Evolutionary conservation across 2,888 invertebrate genomes (phyloP), one percentile per base, ranked within the genome.

Genomic region (Scaptomyza parva): DNA sequence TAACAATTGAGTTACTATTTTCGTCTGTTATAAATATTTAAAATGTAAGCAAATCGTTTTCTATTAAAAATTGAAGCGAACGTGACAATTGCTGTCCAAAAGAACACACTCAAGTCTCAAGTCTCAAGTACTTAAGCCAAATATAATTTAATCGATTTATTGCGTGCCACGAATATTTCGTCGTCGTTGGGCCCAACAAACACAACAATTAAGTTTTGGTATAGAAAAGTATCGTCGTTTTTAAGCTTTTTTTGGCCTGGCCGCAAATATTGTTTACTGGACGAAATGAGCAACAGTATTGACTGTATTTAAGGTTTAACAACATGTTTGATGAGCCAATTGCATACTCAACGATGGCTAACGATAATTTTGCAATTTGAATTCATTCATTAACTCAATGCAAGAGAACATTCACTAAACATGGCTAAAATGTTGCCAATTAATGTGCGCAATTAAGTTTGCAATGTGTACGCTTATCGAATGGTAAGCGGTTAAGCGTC

Each of bases 131-230:
- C 59, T 76, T 70, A 44, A 47, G 52, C 58, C 64, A 61, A 81
- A 87, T 75, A 71, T 61, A 57, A 62, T 88, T 78, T 86, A 84
- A 84, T 84, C 86, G 84, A 86, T 88, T 88, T 71, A 67, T 86
- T 84, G 84, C 84, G 86, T 88, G 84, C 39, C 64, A 64, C 67
- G 86, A 76, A 88, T 83, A 64, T 61, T 67, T 57, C 54, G 70
- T 69, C 35, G 26, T 1, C 26, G n/a, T n/a, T n/a, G n/a, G 14
- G 14, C 8, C 2, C 8, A 4, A 2, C n/a, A n/a, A n/a, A n/a
- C n/a, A 6, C 28, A 3, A 50, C 65, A 85, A 82, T 87, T 85
- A 81, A 17, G 24, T 30, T 24, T 24, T 2, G 30, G 35, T 54
- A 35, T 35, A 17, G 20, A 12, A 26, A 11, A 12, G 12, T 20